A percentile compares a stretch with the other conserved stretches of the same genome.
Conservation (phyloP, 2,113 vertebrate genomes). For the Panthera uncia region DNA sequence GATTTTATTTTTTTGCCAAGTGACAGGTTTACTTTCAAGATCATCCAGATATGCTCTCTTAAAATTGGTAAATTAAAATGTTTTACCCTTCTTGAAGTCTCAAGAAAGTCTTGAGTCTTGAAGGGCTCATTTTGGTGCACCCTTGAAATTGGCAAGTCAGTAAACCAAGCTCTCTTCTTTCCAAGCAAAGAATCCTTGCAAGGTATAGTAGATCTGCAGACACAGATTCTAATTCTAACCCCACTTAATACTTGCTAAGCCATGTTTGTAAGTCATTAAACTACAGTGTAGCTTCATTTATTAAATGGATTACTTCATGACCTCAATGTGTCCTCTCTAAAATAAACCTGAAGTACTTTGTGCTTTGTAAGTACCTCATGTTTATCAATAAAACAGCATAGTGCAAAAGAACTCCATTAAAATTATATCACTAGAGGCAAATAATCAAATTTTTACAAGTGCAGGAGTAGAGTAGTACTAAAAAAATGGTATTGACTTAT, state of each 20-base stretch:
- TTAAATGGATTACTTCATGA: conserved; percentile 52
- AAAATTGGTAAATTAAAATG: conserved; percentile 18
- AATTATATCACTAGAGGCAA: conserved; percentile 2
- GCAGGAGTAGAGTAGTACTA: neutral
- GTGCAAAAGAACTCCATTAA: conserved; percentile 15
- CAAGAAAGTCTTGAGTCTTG: neutral
- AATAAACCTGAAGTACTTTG: conserved; percentile 41
- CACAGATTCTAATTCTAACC: neutral
- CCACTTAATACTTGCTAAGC: neutral
- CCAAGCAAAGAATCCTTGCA: neutral
- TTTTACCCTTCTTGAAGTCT: neutral
- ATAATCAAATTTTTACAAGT: conserved; percentile 17
- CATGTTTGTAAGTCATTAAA: conserved; percentile 32
- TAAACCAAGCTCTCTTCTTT: neutral
- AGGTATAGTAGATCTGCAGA: neutral
- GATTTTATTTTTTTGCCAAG: conserved; percentile 46
- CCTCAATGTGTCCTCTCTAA: neutral
- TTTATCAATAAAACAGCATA: conserved; percentile 23
- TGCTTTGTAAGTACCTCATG: conserved; percentile 30
- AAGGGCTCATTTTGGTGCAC: neutral
- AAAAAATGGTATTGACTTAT: neutral
- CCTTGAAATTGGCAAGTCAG: neutral
- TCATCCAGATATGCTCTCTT: neutral
- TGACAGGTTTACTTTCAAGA: conserved; percentile 42
- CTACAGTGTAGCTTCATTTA: conserved; percentile 42